These are phyloP conservation scores for Phthorimaea operculella DNA, from an alignment of 1,140 invertebrate species.

Conservation along the genomic window DNA sequence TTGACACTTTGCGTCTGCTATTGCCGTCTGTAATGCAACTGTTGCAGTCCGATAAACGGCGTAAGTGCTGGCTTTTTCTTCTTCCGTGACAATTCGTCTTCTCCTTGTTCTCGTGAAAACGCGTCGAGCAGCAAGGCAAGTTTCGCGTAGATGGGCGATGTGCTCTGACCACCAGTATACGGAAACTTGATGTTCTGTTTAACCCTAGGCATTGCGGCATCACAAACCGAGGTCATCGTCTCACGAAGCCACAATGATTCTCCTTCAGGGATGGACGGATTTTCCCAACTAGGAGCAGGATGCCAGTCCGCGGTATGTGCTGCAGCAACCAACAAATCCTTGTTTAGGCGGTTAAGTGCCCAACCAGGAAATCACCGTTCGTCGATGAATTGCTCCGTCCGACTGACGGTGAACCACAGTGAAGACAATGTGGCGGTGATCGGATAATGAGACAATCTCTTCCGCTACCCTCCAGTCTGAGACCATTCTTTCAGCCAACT, in stretches of 20 bases:
- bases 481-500: conserved; percentile 7
- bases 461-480: conserved; percentile 27
- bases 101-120: conserved; percentile 11
- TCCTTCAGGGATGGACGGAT: conserved; percentile 5
- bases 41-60: conserved; percentile 10
- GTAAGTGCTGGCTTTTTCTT: conserved; percentile 10
- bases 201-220: conserved; percentile 17
- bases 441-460: conserved; percentile 28
- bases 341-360: conserved; percentile 14
- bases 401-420: background rate
- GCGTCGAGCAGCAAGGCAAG: conserved; percentile 21
- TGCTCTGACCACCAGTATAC: conserved; percentile 39
- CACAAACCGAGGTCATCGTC: conserved; percentile 15
- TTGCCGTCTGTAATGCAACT: conserved; percentile 11
- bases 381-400: too few relatives aligned
- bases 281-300: background rate
- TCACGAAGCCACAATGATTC: conserved; percentile 5
- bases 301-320: conserved; percentile 11
- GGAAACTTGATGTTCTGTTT: background rate
- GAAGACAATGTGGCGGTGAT: conserved; percentile 34
- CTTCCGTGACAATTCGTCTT: background rate
- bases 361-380: background rate
- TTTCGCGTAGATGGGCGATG: conserved; percentile 22
- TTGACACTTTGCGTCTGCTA: conserved; percentile 13
- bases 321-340: conserved; percentile 13